Evolutionary conservation across 2,797 vertebrate genomes (phyloP).

Genomic region (Enteromius radiatus): DNA sequence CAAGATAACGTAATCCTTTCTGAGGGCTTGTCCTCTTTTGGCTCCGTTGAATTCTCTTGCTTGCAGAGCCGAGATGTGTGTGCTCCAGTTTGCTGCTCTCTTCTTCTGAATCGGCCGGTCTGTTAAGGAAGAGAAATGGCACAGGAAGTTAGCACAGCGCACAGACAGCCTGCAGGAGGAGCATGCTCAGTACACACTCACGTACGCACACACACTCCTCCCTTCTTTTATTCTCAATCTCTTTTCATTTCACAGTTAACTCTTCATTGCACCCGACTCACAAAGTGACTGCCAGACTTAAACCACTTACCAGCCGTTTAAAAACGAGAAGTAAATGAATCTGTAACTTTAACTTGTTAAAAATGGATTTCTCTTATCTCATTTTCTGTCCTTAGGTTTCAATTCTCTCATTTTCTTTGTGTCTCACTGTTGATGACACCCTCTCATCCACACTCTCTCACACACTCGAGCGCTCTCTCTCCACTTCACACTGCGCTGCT

Average conservation of each 20-base stretch:
- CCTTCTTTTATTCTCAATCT: slow-evolving; percentile 51
- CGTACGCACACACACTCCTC: slow-evolving; percentile 43
- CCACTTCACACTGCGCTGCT: slow-evolving; percentile 79
- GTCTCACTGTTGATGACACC: slow-evolving; percentile 49
- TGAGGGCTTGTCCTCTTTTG: slow-evolving; percentile 4
- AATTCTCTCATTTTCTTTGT: slow-evolving; percentile 46
- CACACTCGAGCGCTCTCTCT: slow-evolving; percentile 65
- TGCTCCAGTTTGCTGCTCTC: slow-evolving; percentile 45
- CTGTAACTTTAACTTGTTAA: background rate
- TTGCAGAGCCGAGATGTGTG: background rate
- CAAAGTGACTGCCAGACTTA: slow-evolving; percentile 25
- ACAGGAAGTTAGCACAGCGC: slow-evolving; percentile 78
- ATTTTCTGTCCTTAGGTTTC: slow-evolving; percentile 5
- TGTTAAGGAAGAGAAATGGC: slow-evolving; percentile 74
- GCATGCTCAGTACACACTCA: slow-evolving; percentile 73
- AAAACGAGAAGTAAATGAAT: background rate
- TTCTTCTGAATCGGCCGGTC: slow-evolving; percentile 59
- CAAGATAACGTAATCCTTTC: slow-evolving; percentile 12
- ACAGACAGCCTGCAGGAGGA: slow-evolving; percentile 54
- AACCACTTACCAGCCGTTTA: background rate
- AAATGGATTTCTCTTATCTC: background rate
- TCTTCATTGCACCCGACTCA: slow-evolving; percentile 47
- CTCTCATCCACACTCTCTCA: slow-evolving; percentile 54
- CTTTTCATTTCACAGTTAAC: slow-evolving; percentile 69
- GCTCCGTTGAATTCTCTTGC: slow-evolving; percentile 21